phyloP scores from a whole-genome alignment of 2,113 vertebrate genomes.

The Oryzias woworae region DNA sequence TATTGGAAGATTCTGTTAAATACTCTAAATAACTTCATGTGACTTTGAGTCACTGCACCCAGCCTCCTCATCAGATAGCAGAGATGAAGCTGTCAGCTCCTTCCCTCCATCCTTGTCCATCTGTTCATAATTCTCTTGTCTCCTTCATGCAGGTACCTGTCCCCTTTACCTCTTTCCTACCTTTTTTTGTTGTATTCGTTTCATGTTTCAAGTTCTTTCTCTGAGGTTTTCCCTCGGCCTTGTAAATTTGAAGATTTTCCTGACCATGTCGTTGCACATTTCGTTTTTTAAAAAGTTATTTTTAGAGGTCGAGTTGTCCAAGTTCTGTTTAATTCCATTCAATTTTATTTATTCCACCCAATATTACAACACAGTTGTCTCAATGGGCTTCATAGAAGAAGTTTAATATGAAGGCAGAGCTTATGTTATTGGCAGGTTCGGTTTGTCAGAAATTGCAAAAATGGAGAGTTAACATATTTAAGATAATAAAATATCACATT shows the following conservation, averaged over 20 bases:
- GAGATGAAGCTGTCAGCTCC: constrained; percentile 20
- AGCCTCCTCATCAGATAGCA: constrained; percentile 25
- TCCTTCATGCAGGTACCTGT: background rate
- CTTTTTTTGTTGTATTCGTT: constrained; percentile 17
- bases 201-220: constrained; percentile 9
- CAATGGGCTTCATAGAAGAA: too few species aligned
- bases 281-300: constrained; percentile 46
- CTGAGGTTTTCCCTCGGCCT: constrained; percentile 32
- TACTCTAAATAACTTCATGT: constrained; percentile 10
- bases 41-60: constrained; percentile 42
- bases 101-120: constrained; percentile 7
- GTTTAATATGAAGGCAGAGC: too few species aligned
- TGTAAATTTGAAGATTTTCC: constrained; percentile 35
- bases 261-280: constrained; percentile 23
- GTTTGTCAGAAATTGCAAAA: too few species aligned
- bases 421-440: too few species aligned
- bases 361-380: too few species aligned
- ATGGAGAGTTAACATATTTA: too few species aligned
- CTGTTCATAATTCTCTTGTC: constrained; percentile 15
- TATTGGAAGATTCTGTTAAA: constrained; percentile 39
- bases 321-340: too few species aligned
- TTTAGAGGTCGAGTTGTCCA: constrained; percentile 23
- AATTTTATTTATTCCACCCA: too few species aligned
- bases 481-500: too few species aligned
- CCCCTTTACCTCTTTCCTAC: background rate